Evolutionary conservation across 1,140 invertebrate genomes (phyloP).

Genomic region (Dreissena polymorpha): DNA sequence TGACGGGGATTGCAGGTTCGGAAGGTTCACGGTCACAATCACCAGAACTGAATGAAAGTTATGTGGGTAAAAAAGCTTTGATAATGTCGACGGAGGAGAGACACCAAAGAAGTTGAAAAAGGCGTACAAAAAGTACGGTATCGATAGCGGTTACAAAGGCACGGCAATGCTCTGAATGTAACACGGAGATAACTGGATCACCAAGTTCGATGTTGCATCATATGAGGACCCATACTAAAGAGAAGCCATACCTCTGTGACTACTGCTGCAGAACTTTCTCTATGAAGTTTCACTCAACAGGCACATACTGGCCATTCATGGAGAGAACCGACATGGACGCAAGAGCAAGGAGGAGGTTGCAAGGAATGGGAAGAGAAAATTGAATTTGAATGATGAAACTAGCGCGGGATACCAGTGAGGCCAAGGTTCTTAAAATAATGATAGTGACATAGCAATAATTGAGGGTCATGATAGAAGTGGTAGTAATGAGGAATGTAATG

Average conservation of each 20-base stretch:
- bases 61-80: not conserved
- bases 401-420: constrained; percentile 13
- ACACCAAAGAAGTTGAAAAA: constrained; percentile 14
- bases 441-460: not conserved
- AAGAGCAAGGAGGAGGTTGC: not conserved
- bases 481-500: not conserved
- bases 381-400: constrained; percentile 12
- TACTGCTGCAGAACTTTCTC: constrained; percentile 83
- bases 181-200: constrained; percentile 32
- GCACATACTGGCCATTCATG: constrained; percentile 45
- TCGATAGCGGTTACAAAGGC: constrained; percentile 41
- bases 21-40: not conserved
- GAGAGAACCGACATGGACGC: constrained; percentile 47
- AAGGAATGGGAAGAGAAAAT: constrained; percentile 37
- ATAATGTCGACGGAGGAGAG: not conserved
- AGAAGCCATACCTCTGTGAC: constrained; percentile 97
- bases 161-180: constrained; percentile 44
- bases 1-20: constrained; percentile 1
- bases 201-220: constrained; percentile 84
- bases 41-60: not conserved
- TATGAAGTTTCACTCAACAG: constrained; percentile 50
- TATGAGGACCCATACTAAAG: constrained; percentile 97
- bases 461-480: not conserved
- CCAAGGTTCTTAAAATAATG: not conserved
- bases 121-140: not conserved